A percentile compares a stretch with the other conserved stretches of the same genome.
These are phyloP conservation scores for Leucophenga montana DNA, from an alignment of 2,888 invertebrate species.

Conservation along the genomic window DNA sequence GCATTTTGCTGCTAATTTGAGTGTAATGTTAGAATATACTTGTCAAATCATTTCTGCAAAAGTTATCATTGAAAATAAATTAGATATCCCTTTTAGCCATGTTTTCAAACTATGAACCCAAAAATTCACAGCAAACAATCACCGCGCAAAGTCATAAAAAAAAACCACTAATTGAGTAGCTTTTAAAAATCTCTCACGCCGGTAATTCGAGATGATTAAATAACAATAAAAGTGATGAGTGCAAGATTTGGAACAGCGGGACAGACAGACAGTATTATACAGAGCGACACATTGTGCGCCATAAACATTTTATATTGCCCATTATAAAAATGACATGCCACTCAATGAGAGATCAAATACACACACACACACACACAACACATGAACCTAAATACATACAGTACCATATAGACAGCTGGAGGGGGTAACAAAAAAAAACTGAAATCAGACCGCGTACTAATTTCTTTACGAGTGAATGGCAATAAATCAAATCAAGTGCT, in stretches of 20 bases:
- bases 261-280: no score
- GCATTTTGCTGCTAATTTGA: no score
- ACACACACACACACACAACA: background rate
- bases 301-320: constrained; percentile 39
- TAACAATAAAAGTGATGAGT: background rate
- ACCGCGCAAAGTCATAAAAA: no score
- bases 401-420: background rate
- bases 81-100: no score
- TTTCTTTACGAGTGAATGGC: constrained; percentile 36
- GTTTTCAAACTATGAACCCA: no score
- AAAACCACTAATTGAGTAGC: no score
- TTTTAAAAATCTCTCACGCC: no score
- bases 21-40: no score
- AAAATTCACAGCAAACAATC: no score
- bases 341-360: constrained; percentile 13
- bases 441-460: constrained; percentile 38
- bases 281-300: background rate
- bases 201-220: constrained; percentile 1
- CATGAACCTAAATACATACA: background rate
- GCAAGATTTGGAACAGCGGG: background rate
- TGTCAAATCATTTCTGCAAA: no score
- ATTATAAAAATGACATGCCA: constrained; percentile 22
- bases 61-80: no score
- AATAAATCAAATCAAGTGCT: constrained; percentile 49
- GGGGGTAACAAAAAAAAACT: background rate